Base-by-base conservation (phyloP, 2,888 invertebrate species). In the Lithophane ornitopus region DNA sequence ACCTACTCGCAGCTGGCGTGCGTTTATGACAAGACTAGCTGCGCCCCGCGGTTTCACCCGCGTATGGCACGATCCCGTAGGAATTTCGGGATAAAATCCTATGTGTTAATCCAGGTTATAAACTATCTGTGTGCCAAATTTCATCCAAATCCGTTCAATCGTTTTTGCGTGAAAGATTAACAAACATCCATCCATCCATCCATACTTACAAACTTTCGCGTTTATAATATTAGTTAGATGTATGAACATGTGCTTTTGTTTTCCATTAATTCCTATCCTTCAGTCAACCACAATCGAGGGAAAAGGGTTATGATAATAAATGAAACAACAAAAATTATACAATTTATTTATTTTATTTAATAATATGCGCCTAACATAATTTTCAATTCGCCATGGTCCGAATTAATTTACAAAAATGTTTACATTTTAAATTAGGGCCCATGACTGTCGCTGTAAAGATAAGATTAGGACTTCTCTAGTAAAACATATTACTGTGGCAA, bases 301-400 rank as follows among this genome's bases (percentile, higher is more conserved):
- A 19, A 49, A 39, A 69, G 14, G 70, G 39, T 22, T 22, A 11
- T 39, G 1, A 19, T 22, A 2, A 26, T 34, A 70, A 87, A 87
- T 83, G 16, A 91, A 89, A 89, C 80, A 73, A 73, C 26, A 16
- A 46, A 73, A 80, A 84, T 87, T 88, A 78, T 80, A 82, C 73
- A 87, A 87, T 87, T 76, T 79, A 85, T 85, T 86, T 81, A 88
- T 89, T 91, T 90, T 84, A 87, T 89, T 89, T 84, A 88, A 81
- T 88, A 87, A 88, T 85, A 88, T 86, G 85, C 83, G 85, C 78
- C 86, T 91, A 91, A 89, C 74, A 87, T 77, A 85, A 78, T 87
- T 68, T 80, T 88, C 85, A 86, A 88, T 91, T 90, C 89, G 91
- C 92, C 91, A 90, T 92, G 92, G 90, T 92, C 88, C 82, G 74